A percentile compares a stretch with the other conserved stretches of the same genome.
phyloP scores from a whole-genome alignment of 2,888 invertebrate genomes.

The Antheraea yamamai region DNA sequence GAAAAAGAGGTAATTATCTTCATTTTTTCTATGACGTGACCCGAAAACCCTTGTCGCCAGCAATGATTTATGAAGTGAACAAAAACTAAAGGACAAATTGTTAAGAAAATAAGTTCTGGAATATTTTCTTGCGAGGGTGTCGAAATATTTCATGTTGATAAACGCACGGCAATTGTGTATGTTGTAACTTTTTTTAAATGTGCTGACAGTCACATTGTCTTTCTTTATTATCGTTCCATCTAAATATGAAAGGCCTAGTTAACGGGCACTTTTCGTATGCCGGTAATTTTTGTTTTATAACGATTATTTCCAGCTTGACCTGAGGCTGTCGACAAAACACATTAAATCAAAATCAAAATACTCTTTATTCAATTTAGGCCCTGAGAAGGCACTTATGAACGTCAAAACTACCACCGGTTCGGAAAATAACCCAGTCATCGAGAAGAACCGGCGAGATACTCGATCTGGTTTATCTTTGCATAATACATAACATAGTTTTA shows the following conservation, averaged over 20 bases:
- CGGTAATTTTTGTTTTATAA: background rate
- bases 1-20: background rate
- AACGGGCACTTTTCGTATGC: background rate
- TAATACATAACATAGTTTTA: too few species aligned
- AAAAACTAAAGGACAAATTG: constrained; percentile 11
- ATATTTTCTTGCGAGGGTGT: background rate
- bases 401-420: too few species aligned
- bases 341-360: too few species aligned
- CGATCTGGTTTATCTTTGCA: too few species aligned
- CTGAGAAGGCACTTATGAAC: too few species aligned
- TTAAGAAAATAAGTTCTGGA: constrained; percentile 3
- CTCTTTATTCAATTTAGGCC: too few species aligned
- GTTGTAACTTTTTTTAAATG: background rate
- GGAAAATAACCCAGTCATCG: too few species aligned
- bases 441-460: too few species aligned
- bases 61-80: constrained; percentile 7
- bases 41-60: constrained; percentile 2
- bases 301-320: background rate
- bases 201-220: constrained; percentile 1
- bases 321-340: too few species aligned
- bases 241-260: background rate
- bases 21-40: background rate
- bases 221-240: background rate
- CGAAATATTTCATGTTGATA: constrained; percentile 10
- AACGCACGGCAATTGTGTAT: background rate